These are phyloP conservation scores for Hydrotaea diabolus DNA, from an alignment of 2,888 invertebrate genomes.

Conservation along the genomic window DNA sequence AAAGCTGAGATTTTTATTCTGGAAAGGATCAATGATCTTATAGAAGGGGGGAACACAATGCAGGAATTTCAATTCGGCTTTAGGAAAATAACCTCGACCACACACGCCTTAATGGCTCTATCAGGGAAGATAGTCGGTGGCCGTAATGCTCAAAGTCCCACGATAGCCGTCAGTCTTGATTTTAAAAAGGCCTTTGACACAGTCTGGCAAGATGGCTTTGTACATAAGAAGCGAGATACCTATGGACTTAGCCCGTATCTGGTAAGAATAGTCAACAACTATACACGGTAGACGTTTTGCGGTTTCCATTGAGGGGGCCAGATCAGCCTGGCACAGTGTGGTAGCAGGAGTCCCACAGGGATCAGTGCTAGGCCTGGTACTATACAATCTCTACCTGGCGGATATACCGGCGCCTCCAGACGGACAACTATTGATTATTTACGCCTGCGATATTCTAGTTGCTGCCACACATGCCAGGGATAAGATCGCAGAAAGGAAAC, in stretches of 20 bases:
- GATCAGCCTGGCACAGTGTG: not conserved
- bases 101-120: not conserved
- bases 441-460: not conserved
- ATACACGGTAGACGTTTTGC: not conserved
- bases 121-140: not conserved
- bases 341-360: not conserved
- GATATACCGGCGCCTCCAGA: not conserved
- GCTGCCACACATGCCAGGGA: not conserved
- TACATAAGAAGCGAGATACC: not conserved
- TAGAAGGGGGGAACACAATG: not conserved
- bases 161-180: not conserved
- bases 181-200: slow-evolving; percentile 11
- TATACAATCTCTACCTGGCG: not conserved
- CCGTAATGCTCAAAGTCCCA: not conserved
- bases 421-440: not conserved
- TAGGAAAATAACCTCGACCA: not conserved
- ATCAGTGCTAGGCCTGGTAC: not conserved
- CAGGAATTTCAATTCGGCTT: not conserved
- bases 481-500: not conserved
- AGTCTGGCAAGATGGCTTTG: not conserved
- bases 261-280: not conserved
- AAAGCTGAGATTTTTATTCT: not conserved
- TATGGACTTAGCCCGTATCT: not conserved
- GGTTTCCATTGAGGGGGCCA: not conserved
- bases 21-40: not conserved